Percentiles rank a stretch among this genome's conserved stretches.
phyloP scores from a whole-genome alignment of 2,797 vertebrate genomes.

The Arnoldichthys spilopterus region DNA sequence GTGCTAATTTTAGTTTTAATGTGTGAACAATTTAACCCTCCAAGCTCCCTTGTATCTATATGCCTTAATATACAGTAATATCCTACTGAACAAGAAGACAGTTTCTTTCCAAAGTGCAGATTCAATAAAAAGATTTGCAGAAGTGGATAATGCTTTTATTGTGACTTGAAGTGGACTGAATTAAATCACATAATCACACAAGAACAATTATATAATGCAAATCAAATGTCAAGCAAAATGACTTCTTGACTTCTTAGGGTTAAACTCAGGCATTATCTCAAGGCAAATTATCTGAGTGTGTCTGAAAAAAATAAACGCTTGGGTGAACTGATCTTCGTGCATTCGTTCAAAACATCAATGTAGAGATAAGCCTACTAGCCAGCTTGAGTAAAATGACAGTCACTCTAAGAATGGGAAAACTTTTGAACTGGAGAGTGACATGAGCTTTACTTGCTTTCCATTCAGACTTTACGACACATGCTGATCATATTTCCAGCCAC shows the following conservation, averaged over 20 bases:
- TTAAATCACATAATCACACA: not conserved
- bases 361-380: not conserved
- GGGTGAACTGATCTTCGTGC: not conserved
- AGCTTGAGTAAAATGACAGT: not conserved
- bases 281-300: not conserved
- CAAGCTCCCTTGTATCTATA: too few species aligned
- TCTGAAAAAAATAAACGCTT: not conserved
- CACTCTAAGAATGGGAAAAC: not conserved
- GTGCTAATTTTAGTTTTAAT: too few species aligned
- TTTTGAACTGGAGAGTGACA: not conserved
- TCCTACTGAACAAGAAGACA: too few species aligned
- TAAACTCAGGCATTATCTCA: not conserved
- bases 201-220: not conserved
- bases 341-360: not conserved
- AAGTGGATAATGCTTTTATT: not conserved
- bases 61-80: too few species aligned
- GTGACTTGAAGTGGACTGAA: not conserved
- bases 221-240: not conserved
- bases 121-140: not conserved
- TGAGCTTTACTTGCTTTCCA: not conserved
- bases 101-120: not conserved
- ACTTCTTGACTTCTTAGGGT: not conserved
- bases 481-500: not conserved
- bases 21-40: not conserved
- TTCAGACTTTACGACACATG: not conserved